A percentile compares a stretch with the other conserved stretches of the same genome.
These are phyloP conservation scores for Austrofundulus limnaeus DNA, from an alignment of 2,113 vertebrate genomes.

Conservation along the genomic window DNA sequence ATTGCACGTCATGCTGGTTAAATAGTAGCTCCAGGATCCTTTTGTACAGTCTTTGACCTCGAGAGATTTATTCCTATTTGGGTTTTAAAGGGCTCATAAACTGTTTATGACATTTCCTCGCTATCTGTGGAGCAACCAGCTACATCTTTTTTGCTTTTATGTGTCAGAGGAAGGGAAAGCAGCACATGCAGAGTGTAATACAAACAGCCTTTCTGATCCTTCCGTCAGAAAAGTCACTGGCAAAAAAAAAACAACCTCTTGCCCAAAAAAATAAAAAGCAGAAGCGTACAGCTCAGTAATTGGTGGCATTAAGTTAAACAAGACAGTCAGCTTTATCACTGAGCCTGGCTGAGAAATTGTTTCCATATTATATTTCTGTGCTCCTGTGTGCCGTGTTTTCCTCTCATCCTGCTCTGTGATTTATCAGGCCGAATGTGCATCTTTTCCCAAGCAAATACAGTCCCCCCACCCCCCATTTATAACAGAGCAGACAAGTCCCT, in stretches of 20 bases:
- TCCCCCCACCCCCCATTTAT: constrained; percentile 65
- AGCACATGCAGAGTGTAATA: constrained; percentile 12
- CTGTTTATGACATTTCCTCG: constrained; percentile 34
- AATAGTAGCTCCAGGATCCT: constrained; percentile 38
- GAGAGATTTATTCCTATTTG: constrained; percentile 53
- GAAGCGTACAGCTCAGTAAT: constrained; percentile 56
- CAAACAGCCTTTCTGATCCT: constrained; percentile 37
- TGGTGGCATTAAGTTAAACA: constrained; percentile 71
- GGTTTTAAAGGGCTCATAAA: constrained; percentile 56
- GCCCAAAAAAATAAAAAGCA: constrained; percentile 7
- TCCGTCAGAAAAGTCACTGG: constrained; percentile 50
- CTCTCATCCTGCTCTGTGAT: constrained; percentile 56
- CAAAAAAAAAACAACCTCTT: constrained; percentile 33
- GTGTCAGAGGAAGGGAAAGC: constrained; percentile 16
- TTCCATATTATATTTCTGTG: constrained; percentile 67
- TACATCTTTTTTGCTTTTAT: constrained; percentile 27
- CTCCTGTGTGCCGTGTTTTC: constrained; percentile 55
- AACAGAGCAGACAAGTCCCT: constrained; percentile 68
- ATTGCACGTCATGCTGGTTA: constrained; percentile 45
- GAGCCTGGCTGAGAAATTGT: constrained; percentile 64
- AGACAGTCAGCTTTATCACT: constrained; percentile 67
- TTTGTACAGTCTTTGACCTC: constrained; percentile 48
- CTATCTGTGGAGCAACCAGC: constrained; percentile 17
- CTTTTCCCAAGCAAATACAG: constrained; percentile 65
- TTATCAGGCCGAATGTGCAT: constrained; percentile 75